These are phyloP conservation scores for Parasteatoda tepidariorum DNA, from an alignment of 1,140 invertebrate genomes.

Conservation along the genomic window DNA sequence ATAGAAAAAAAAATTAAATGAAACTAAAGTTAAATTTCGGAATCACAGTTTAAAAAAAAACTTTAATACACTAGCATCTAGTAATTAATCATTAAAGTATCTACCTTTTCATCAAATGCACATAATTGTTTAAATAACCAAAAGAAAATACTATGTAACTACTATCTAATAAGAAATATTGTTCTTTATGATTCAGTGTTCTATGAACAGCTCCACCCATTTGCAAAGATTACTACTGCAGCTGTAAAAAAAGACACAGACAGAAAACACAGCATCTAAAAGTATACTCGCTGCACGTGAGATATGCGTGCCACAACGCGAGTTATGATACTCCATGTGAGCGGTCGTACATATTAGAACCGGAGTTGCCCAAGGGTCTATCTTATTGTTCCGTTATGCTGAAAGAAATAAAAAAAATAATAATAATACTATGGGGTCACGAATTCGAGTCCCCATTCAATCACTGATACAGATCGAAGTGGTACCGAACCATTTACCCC, in stretches of 20 bases:
- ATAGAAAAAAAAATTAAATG: too few relatives aligned
- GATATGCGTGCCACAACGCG: slow-evolving; percentile 36
- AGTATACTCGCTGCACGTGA: slow-evolving; percentile 15
- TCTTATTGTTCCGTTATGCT: slow-evolving; percentile 29
- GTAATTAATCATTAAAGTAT: too few relatives aligned
- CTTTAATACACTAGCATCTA: too few relatives aligned
- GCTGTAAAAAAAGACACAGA: too few relatives aligned
- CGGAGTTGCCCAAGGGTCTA: slow-evolving; percentile 49
- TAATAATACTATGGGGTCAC: slow-evolving; percentile 6
- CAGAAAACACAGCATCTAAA: too few relatives aligned
- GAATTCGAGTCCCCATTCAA: slow-evolving; percentile 42
- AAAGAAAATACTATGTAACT: too few relatives aligned
- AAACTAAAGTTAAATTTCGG: too few relatives aligned
- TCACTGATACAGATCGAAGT: slow-evolving; percentile 60
- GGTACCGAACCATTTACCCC: neutral
- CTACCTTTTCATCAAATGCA: too few relatives aligned
- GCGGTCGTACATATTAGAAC: slow-evolving; percentile 53
- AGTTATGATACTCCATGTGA: slow-evolving; percentile 26
- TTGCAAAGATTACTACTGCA: neutral
- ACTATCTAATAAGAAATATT: too few relatives aligned
- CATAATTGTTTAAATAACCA: too few relatives aligned
- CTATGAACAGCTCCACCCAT: neutral
- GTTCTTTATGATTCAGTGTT: neutral
- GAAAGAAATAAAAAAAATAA: slow-evolving; percentile 12
- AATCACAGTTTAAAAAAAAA: too few relatives aligned